Evolutionary conservation across 2,113 vertebrate genomes (phyloP).

Genomic region (Colius striatus): DNA sequence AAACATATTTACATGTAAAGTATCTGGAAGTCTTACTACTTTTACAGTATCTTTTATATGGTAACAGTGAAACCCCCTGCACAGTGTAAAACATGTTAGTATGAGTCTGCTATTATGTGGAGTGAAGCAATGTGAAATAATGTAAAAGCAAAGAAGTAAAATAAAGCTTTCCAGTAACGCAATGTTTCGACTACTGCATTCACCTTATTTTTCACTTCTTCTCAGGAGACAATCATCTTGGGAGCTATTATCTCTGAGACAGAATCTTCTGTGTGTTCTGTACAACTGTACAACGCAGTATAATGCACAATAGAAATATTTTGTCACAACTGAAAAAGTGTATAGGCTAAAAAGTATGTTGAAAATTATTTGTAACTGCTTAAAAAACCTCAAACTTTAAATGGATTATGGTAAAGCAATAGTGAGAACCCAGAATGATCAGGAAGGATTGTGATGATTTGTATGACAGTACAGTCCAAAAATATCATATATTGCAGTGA

Average conservation of each 20-base stretch:
- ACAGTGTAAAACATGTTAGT: background rate
- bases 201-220: background rate
- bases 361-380: background rate
- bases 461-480: background rate
- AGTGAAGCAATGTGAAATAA: too few species aligned
- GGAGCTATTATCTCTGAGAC: background rate
- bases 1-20: background rate
- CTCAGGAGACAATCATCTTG: background rate
- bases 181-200: background rate
- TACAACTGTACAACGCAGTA: background rate
- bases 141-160: too few species aligned
- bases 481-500: background rate
- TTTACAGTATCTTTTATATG: background rate
- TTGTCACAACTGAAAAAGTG: background rate
- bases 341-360: background rate
- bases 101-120: background rate
- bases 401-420: background rate
- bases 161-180: background rate
- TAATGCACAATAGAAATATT: background rate
- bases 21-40: background rate
- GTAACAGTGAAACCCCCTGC: background rate
- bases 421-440: background rate
- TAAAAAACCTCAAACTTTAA: background rate
- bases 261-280: background rate
- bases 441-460: background rate